Conservation (phyloP, 2,888 invertebrate species). For the Peribatodes rhomboidaria region DNA sequence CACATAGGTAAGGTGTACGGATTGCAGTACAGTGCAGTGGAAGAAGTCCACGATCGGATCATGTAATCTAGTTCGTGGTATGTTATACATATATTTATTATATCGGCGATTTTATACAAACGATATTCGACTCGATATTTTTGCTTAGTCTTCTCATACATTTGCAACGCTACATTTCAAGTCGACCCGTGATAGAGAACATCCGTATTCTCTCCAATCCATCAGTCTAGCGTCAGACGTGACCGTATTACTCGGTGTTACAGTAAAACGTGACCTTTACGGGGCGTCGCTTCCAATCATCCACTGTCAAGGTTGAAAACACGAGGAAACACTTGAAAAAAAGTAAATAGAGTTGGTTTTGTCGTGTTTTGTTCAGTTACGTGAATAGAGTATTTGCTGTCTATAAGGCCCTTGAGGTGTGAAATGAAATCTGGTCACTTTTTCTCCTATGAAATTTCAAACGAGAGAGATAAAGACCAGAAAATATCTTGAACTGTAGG, state of each 20-base stretch:
- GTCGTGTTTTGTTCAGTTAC: neutral
- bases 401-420: neutral
- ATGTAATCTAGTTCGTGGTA: too few species aligned
- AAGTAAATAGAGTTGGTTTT: constrained; percentile 13
- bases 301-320: constrained; percentile 31
- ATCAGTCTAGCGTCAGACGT: constrained; percentile 30
- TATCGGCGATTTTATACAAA: too few species aligned
- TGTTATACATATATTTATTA: too few species aligned
- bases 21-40: too few species aligned
- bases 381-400: neutral
- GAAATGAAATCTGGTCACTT: too few species aligned
- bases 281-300: constrained; percentile 29
- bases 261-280: constrained; percentile 22
- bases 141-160: neutral
- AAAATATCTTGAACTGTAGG: too few species aligned
- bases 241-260: constrained; percentile 23
- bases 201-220: constrained; percentile 19
- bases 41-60: too few species aligned
- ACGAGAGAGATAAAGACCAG: too few species aligned
- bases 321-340: constrained; percentile 28
- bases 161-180: neutral
- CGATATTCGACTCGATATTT: neutral
- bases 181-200: constrained; percentile 3
- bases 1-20: too few species aligned
- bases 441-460: too few species aligned